Conservation (phyloP, 2,888 invertebrate genomes). For the Ecliptopera silaceata region DNA sequence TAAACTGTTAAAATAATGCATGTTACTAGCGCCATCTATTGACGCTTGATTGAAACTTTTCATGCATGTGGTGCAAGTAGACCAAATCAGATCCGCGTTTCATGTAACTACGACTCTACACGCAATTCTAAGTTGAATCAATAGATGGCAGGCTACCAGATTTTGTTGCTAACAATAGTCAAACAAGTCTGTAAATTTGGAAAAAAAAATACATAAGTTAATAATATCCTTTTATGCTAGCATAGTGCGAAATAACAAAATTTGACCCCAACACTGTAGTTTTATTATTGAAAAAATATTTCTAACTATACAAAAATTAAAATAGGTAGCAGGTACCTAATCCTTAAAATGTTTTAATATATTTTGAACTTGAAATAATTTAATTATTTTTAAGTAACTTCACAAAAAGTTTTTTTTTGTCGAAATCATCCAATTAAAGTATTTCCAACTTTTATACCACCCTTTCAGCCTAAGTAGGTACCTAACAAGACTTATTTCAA, state of each 20-base stretch:
- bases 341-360: no score
- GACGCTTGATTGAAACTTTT: neutral
- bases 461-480: constrained; percentile 14
- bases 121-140: neutral
- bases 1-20: no score
- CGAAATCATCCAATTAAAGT: constrained; percentile 23
- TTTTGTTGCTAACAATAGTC: neutral
- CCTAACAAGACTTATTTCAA: constrained; percentile 25
- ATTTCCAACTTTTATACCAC: constrained; percentile 18
- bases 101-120: neutral
- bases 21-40: constrained; percentile 4
- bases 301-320: no score
- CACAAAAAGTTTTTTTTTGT: constrained; percentile 1
- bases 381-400: neutral
- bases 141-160: constrained; percentile 22
- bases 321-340: no score
- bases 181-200: no score
- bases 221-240: no score
- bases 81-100: neutral
- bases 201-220: no score
- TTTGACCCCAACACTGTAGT: no score
- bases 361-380: neutral
- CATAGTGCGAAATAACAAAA: no score
- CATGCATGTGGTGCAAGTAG: neutral
- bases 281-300: no score